Conservation (phyloP, 2,113 vertebrate genomes). For the Gadus chalcogrammus region DNA sequence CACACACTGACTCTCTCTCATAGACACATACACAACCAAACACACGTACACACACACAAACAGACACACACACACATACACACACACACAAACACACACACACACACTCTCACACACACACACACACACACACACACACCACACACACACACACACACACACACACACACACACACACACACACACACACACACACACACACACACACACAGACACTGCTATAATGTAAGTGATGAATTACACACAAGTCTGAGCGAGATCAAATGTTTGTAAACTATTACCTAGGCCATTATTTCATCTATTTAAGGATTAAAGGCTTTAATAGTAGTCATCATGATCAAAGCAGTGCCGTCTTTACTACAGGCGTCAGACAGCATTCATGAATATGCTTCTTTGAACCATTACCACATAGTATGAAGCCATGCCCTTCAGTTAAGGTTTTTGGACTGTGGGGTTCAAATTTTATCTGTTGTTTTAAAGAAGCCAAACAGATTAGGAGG, state of each 20-base stretch:
- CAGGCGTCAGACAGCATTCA: too few species aligned
- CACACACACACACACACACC: neutral
- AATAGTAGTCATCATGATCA: too few species aligned
- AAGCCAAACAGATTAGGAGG: slow-evolving; percentile 36
- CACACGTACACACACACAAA: slow-evolving; percentile 13
- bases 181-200: too few species aligned
- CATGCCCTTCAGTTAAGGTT: neutral
- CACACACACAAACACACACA: neutral
- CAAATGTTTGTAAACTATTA: too few species aligned
- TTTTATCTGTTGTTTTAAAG: slow-evolving; percentile 26
- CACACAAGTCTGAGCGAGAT: neutral
- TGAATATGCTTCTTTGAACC: too few species aligned
- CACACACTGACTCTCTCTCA: neutral
- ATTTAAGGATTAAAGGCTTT: too few species aligned
- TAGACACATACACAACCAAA: too few species aligned
- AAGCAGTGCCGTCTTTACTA: too few species aligned
- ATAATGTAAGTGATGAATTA: neutral
- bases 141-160: neutral
- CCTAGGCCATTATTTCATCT: too few species aligned
- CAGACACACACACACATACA: too few species aligned
- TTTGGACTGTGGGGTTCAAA: neutral
- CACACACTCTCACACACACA: neutral
- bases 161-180: neutral
- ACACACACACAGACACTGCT: neutral
- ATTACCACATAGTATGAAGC: too few species aligned